phyloP scores from a whole-genome alignment of 2,797 vertebrate species.

The Siniperca scherzeri region DNA sequence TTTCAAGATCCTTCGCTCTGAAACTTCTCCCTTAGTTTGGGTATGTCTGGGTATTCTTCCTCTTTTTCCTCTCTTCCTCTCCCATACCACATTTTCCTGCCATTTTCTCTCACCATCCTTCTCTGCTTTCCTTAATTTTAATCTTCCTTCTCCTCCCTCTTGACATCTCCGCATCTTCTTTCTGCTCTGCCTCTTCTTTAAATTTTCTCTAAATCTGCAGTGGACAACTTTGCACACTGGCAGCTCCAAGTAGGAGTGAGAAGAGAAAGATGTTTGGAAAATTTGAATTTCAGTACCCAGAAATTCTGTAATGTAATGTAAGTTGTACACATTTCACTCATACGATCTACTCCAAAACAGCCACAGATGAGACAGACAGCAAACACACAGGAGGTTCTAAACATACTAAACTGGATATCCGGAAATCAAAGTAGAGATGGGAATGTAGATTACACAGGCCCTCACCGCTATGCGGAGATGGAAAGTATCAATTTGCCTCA shows the following conservation, averaged over 20 bases:
- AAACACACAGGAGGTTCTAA: too few species aligned
- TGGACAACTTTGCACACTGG: neutral
- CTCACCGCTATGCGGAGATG: neutral
- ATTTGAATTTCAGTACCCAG: neutral
- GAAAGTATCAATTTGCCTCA: neutral
- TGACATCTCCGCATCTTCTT: neutral
- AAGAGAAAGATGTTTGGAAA: neutral
- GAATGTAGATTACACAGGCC: neutral
- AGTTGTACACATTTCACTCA: neutral
- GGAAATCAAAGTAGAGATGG: too few species aligned
- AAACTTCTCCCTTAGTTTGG: neutral
- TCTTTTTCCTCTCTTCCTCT: neutral
- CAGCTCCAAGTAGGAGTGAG: neutral
- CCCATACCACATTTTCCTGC: too few species aligned
- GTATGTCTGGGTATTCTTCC: neutral
- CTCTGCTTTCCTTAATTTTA: neutral
- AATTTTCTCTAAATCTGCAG: neutral
- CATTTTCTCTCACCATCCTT: neutral
- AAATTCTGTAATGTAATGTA: neutral
- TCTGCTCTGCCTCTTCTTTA: neutral
- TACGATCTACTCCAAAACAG: neutral
- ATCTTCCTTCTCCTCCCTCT: neutral
- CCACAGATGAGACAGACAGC: neutral
- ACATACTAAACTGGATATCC: neutral
- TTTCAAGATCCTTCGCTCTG: too few species aligned